Base-by-base conservation (phyloP, 2,113 vertebrate species). In the Cricetomys ansorgei region DNA sequence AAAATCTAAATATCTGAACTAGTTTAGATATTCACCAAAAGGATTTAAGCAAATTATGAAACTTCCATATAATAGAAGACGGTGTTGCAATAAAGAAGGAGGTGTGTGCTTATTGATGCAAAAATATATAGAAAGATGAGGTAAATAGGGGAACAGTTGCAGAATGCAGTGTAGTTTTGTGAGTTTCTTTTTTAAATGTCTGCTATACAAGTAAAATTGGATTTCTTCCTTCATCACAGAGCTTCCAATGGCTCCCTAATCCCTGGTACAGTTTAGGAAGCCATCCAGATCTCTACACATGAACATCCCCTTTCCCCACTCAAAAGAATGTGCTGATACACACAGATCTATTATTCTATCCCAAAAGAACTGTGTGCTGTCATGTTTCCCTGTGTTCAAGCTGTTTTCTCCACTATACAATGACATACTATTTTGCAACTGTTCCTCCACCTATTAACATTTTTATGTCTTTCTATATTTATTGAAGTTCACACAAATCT, bases 1-100 rank as follows among this genome's bases (percentile, higher is more conserved):
- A 80, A 73, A 75, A 80, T 55, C 79, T 90, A 69, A 94, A 48
- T 64, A 81, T 59, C 45, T 92, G 40, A 89, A 53, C 70, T 93
- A 88, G 62, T 48, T 80, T 86, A 81, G 86, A 89, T 19, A 69
- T 17, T 11, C 16, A 64, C 80, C 67, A 50, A 77, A 80, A 92
- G 25, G 29, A 86, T 81, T 77, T 48, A 53, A 73, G 15, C 34
- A 64, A 80, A 93, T 85, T 40, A 93, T 48, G 40, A 37, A n/a
- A 84, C 6, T 86, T 84, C 40, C 53, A 40, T 79, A 43, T 31
- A 87, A 50, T 48, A 59, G 62, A 53, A 40, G 57, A 37, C 9
- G 11, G 40, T 53, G 21, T 55, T 50, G 37, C 40, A 77, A 93
- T 67, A 37, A 84, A 92, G 55, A 62, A 85, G 29, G 48, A 75